Evolutionary conservation across 2,113 vertebrate species (phyloP), one percentile per base, ranked within the genome.

Genomic region (Passer montanus): DNA sequence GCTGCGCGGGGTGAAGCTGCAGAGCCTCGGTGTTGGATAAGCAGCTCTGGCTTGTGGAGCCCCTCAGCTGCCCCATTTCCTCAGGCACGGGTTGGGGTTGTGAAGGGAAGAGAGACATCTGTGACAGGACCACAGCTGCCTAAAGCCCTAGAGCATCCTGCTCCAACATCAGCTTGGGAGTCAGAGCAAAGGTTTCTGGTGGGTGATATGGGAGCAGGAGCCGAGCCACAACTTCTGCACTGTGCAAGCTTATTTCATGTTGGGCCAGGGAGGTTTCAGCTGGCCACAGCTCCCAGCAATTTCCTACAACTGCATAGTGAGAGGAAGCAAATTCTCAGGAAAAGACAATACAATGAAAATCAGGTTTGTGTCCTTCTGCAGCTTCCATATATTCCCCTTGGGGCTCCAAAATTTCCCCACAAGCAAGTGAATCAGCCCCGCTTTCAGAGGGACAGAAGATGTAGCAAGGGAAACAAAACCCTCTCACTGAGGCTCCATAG

Each of bases 1-100:
- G 0, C 63, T 0, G 0, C 0, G 0, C 27, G 10, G 47, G 62
- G 62, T 11, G 53, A 83, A 63, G 70, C 10, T 2, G 47, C 67
- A 64, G 31, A 76, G 26, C 58, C 35, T 22, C 6, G 0, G 28
- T 2, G 49, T 1, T 26, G 63, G 44, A 13, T 30, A 37, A 80
- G 59, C 30, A 52, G 53, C 84, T 66, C 59, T 0, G 2, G 46
- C 46, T 56, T 9, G 12, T 18, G 0, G 5, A 86, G 53, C 33
- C 49, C 52, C 59, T 62, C 5, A 5, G 49, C 55, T 52, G 49
- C 41, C 41, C 68, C 2, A 0, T 7, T 26, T 86, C 72, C 68
- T 58, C 55, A 5, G 21, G 67, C 43, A 59, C 0, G 0, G 41
- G 15, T 46, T 28, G 72, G 46, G 43, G 9, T 6, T 59, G 52